Evolutionary conservation across 2,797 vertebrate genomes (phyloP).

Genomic region (Cirrhinus mrigala): DNA sequence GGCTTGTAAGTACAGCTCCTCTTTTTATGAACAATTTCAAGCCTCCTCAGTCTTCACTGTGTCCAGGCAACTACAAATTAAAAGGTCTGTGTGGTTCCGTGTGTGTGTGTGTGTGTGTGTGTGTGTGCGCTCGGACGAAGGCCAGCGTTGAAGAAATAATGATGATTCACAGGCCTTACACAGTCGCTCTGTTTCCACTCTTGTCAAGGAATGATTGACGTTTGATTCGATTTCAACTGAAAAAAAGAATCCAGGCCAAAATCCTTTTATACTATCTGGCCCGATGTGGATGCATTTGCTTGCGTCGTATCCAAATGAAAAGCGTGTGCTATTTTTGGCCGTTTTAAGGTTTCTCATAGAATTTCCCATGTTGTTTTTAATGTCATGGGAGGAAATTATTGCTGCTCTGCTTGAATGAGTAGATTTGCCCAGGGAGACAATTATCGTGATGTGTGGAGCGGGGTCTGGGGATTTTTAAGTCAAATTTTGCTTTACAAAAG

Average conservation of each 20-base stretch:
- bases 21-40: constrained; percentile 73
- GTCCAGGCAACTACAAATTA: constrained; percentile 72
- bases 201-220: constrained; percentile 24
- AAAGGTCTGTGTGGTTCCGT: background rate
- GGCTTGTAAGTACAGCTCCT: constrained; percentile 92
- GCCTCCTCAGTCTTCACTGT: constrained; percentile 69
- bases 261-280: constrained; percentile 27
- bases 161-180: constrained; percentile 32
- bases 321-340: constrained; percentile 21
- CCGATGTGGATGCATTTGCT: constrained; percentile 7
- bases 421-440: constrained; percentile 21
- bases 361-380: constrained; percentile 22
- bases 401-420: constrained; percentile 30
- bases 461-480: constrained; percentile 13
- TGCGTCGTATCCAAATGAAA: constrained; percentile 19
- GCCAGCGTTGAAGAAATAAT: constrained; percentile 61
- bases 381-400: constrained; percentile 42
- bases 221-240: constrained; percentile 23
- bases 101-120: constrained; percentile 25
- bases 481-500: background rate
- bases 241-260: constrained; percentile 49
- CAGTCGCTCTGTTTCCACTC: constrained; percentile 18
- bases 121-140: background rate
- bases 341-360: constrained; percentile 23
- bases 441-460: background rate